Base-by-base conservation (phyloP, 2,113 vertebrate species). In the Callithrix jacchus region DNA sequence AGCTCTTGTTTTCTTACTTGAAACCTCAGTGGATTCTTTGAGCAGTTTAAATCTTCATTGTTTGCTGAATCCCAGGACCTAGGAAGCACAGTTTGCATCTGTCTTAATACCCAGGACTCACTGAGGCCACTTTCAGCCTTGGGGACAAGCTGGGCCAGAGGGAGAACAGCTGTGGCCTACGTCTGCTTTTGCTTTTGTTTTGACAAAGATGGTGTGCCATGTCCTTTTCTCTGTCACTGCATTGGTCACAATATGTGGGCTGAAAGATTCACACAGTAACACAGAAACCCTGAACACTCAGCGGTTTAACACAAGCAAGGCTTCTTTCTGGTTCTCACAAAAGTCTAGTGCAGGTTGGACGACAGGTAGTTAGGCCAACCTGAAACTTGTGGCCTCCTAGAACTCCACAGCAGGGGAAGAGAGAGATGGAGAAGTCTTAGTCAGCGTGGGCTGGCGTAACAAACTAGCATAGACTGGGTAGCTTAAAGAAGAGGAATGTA, bases 1-100 rank as follows among this genome's bases (percentile, higher is more conserved):
- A 95, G 54, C 37, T 77, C 85, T 56, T 92, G 88, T 93, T 96
- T 95, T 88, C 94, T 70, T 61, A 88, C 25, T 82, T 86, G 73
- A 94, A 92, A 93, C 54, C 56, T 79, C 74, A 80, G 3, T 68
- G 56, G 73, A 61, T 70, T 94, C 56, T 54, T 73, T 21, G 23
- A 90, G 84, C 32, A 6, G 8, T 92, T 96, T 81, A 87, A 35
- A 73, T 70, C 74, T 64, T 68, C 81, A 85, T 56, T 70, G 25
- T 85, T 74, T 76, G 45, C 85, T 52, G 49, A 87, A 74, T 79
- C 37, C 68, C 27, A 56, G 61, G n/a, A 76, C 49, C 45, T n/a
- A 93, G 52, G 68, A 88, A 93, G 17, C 58, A 91, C 27, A 32
- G 13, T 93, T 92, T 83, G 20, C 40, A 4, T 32, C 68, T 71